Conservation (phyloP, 2,888 invertebrate species). For the Oxytorus armatus region DNA sequence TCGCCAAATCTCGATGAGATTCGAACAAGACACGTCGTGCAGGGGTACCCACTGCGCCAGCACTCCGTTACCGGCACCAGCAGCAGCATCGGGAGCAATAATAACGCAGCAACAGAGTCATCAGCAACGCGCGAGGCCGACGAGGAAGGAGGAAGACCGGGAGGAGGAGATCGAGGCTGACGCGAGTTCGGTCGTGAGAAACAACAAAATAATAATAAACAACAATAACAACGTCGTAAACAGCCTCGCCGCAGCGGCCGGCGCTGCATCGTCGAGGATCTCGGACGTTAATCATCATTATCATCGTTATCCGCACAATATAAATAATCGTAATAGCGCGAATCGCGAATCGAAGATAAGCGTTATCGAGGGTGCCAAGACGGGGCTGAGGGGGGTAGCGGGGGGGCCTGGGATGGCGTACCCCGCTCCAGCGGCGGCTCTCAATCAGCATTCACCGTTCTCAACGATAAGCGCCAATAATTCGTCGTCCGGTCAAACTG, state of each 20-base stretch:
- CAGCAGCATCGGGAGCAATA: constrained; percentile 58
- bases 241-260: constrained; percentile 23
- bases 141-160: constrained; percentile 65
- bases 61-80: constrained; percentile 85
- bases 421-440: constrained; percentile 84
- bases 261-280: constrained; percentile 51
- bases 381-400: constrained; percentile 84
- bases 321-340: constrained; percentile 32
- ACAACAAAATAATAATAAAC: constrained; percentile 38
- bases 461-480: constrained; percentile 85
- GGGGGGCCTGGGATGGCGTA: constrained; percentile 85
- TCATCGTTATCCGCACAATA: constrained; percentile 43
- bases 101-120: constrained; percentile 43
- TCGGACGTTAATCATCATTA: constrained; percentile 41
- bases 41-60: constrained; percentile 88
- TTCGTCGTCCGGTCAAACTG: constrained; percentile 50
- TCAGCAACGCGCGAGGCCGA: constrained; percentile 67
- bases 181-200: constrained; percentile 49
- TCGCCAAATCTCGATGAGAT: constrained; percentile 89
- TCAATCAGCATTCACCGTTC: constrained; percentile 82
- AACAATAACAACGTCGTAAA: constrained; percentile 42
- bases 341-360: constrained; percentile 77
- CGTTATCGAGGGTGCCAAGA: constrained; percentile 82
- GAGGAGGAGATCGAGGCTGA: constrained; percentile 76
- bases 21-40: constrained; percentile 87